phyloP scores from a whole-genome alignment of 1,140 invertebrate genomes.

The Brachystomella parvula region DNA sequence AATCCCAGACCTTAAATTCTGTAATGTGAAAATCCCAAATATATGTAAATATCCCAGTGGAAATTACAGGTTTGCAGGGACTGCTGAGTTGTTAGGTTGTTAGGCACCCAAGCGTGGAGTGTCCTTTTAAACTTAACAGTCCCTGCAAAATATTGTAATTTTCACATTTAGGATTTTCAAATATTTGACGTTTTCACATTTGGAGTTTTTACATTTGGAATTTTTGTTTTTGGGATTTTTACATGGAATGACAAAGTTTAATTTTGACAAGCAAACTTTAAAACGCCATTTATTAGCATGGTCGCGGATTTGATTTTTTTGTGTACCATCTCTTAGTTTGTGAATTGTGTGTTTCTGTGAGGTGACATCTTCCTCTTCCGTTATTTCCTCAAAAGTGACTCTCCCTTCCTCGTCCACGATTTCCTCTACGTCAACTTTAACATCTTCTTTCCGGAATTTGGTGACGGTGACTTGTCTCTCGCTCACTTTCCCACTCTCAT shows the following conservation, averaged over 20 bases:
- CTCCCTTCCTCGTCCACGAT: slow-evolving; percentile 2
- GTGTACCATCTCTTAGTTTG: neutral
- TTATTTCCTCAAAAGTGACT: slow-evolving; percentile 9
- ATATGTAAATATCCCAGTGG: neutral
- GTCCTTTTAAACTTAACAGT: no score
- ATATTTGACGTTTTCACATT: no score
- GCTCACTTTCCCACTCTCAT: neutral
- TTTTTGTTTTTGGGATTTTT: no score
- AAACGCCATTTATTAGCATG: neutral
- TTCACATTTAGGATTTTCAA: no score
- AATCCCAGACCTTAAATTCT: neutral
- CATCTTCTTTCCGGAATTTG: slow-evolving; percentile 1
- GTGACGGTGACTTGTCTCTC: slow-evolving; percentile 9
- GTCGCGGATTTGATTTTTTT: neutral
- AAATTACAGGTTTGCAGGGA: no score
- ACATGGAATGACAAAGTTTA: neutral
- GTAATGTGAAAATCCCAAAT: no score
- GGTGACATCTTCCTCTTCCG: neutral
- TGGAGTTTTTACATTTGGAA: neutral
- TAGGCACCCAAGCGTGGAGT: no score
- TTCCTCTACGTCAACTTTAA: neutral
- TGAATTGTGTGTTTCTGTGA: slow-evolving; percentile 7
- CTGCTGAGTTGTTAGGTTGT: no score
- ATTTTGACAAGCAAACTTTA: neutral
- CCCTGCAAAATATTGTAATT: no score